These are phyloP conservation scores for Sinocyclocheilus anshuiensis DNA, from an alignment of 2,113 vertebrate species.

Conservation along the genomic window DNA sequence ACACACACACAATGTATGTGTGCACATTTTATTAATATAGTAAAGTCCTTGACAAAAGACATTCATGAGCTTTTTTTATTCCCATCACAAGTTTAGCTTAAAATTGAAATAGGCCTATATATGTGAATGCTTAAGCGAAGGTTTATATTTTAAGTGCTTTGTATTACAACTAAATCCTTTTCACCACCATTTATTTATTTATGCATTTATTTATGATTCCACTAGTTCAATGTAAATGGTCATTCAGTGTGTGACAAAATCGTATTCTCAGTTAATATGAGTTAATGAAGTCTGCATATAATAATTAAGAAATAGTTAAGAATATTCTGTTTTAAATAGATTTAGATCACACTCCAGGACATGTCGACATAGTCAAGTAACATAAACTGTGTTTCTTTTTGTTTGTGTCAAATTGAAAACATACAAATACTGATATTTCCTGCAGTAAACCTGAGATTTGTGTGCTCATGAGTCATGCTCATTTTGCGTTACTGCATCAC, in stretches of 20 bases:
- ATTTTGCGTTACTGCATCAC: not conserved
- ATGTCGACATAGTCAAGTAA: too few species aligned
- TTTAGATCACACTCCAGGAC: not conserved
- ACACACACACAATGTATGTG: too few species aligned
- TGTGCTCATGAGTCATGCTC: too few species aligned
- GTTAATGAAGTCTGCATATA: not conserved
- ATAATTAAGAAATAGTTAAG: slow-evolving; percentile 4
- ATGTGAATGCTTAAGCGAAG: not conserved
- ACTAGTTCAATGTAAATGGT: not conserved
- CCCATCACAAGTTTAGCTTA: not conserved
- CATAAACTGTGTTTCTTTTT: not conserved
- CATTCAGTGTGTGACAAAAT: not conserved
- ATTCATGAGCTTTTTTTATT: not conserved
- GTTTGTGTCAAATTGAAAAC: not conserved
- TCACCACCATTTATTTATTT: too few species aligned
- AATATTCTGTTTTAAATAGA: not conserved
- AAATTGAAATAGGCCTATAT: not conserved
- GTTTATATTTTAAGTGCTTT: not conserved
- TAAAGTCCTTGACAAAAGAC: not conserved
- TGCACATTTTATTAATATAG: not conserved
- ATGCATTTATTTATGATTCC: too few species aligned
- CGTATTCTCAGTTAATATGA: not conserved
- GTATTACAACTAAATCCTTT: too few species aligned
- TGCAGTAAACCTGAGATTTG: not conserved
- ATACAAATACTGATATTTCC: not conserved